Percentiles rank a stretch among this genome's conserved stretches.
phyloP scores from a whole-genome alignment of 2,113 vertebrate species.

The Gymnogyps californianus region DNA sequence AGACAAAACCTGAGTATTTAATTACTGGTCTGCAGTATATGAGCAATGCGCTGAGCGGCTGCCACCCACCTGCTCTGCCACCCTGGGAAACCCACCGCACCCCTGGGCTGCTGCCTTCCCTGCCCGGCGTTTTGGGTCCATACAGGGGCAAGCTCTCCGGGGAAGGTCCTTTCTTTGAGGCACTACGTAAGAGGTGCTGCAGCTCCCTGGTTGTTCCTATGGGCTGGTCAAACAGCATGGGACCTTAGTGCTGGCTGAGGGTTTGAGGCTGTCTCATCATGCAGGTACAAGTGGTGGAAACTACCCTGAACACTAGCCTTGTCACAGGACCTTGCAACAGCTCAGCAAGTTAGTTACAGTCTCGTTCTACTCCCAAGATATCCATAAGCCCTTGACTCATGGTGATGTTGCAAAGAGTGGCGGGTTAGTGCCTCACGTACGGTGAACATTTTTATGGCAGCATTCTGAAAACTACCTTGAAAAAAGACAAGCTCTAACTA shows the following conservation, averaged over 20 bases:
- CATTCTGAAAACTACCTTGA: neutral
- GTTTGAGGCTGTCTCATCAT: neutral
- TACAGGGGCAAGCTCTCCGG: neutral
- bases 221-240: neutral
- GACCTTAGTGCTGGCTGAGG: neutral
- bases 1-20: neutral
- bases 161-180: neutral
- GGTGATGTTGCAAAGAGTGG: neutral
- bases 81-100: neutral
- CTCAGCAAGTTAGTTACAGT: neutral
- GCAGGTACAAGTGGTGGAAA: neutral
- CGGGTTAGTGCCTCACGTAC: neutral
- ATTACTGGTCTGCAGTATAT: neutral
- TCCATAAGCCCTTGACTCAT: neutral
- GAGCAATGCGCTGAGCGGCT: rapidly evolving
- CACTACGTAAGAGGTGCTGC: neutral
- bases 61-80: neutral
- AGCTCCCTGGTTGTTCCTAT: neutral
- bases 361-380: neutral
- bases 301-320: neutral
- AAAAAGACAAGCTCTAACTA: neutral
- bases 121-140: rapidly evolving
- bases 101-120: neutral
- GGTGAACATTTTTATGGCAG: neutral
- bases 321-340: neutral